Evolutionary conservation across 2,113 vertebrate genomes (phyloP).

Genomic region (Spheniscus mendiculus): DNA sequence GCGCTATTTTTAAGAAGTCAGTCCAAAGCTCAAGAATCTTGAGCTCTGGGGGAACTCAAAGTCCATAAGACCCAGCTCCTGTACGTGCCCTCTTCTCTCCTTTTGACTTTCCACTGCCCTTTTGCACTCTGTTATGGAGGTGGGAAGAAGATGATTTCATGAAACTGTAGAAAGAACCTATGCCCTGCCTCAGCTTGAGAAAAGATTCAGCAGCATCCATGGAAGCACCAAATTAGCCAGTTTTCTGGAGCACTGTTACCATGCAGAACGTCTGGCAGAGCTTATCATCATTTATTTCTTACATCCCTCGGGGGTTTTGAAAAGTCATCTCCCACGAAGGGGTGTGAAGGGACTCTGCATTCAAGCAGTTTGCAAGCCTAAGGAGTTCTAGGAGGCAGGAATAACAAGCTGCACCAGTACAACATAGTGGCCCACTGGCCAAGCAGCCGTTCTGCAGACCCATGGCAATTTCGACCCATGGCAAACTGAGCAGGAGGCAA

Average conservation of each 20-base stretch:
- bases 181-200: not conserved
- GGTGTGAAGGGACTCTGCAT: not conserved
- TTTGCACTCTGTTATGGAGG: not conserved
- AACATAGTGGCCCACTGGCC: not conserved
- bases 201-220: not conserved
- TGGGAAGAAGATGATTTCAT: not conserved
- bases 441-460: not conserved
- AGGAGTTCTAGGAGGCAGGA: not conserved
- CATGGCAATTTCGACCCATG: too few relatives aligned
- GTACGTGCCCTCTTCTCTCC: not conserved
- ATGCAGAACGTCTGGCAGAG: not conserved
- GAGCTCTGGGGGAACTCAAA: not conserved
- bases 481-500: not conserved
- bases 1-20: fast-evolving
- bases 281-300: not conserved
- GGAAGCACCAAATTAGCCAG: not conserved
- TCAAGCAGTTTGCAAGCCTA: not conserved
- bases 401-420: not conserved
- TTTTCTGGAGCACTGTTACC: not conserved
- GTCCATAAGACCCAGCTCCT: not conserved
- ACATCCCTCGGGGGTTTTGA: not conserved
- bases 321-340: not conserved
- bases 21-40: not conserved
- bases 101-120: not conserved
- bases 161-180: not conserved